phyloP scores from a whole-genome alignment of 2,797 vertebrate species.

The Calcarius lapponicus region DNA sequence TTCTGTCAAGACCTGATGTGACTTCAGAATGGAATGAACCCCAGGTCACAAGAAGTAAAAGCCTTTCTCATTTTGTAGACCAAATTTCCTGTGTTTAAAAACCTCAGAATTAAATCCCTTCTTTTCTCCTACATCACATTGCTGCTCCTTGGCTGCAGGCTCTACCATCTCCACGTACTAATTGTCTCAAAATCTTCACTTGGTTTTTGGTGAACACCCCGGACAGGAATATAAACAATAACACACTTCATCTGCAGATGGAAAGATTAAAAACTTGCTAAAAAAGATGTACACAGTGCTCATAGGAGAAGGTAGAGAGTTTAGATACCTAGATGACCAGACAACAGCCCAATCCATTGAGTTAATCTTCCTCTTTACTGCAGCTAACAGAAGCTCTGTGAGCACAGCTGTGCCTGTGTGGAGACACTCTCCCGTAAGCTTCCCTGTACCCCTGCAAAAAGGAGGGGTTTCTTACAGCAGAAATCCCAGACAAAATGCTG shows the following conservation, averaged over 20 bases:
- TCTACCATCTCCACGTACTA: neutral
- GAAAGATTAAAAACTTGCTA: neutral
- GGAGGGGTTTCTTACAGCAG: accelerated
- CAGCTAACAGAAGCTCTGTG: neutral
- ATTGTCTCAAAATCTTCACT: accelerated
- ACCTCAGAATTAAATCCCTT: neutral
- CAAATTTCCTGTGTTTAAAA: neutral
- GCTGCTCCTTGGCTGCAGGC: neutral
- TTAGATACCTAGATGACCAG: neutral
- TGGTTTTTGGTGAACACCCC: neutral
- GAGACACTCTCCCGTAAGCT: accelerated
- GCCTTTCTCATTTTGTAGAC: neutral
- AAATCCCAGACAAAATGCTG: neutral
- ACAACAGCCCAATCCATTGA: neutral
- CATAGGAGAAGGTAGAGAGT: neutral
- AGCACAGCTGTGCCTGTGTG: neutral
- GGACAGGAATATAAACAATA: neutral
- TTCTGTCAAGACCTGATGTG: neutral
- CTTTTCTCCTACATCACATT: neutral
- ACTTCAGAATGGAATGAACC: neutral
- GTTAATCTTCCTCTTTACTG: neutral
- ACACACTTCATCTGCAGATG: neutral
- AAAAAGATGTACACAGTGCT: neutral
- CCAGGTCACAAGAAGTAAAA: neutral
- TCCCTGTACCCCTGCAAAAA: neutral